Conservation (phyloP, 2,113 vertebrate species). For the Crotophaga sulcirostris region DNA sequence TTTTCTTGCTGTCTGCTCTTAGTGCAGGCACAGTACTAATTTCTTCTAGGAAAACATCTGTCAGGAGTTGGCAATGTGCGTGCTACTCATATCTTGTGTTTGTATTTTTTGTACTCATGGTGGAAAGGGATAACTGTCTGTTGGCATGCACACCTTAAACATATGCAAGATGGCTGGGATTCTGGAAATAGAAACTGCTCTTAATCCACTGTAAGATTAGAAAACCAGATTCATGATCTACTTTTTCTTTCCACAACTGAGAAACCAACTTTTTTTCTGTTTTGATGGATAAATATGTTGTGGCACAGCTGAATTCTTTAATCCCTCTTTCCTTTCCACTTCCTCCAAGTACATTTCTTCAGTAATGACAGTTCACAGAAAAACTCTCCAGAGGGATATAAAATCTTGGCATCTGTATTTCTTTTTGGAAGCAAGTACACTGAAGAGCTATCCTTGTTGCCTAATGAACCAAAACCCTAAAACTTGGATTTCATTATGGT, state of each 20-base stretch:
- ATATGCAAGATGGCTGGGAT: not conserved
- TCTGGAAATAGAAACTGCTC: not conserved
- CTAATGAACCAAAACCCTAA: conserved; percentile 75
- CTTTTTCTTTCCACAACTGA: not conserved
- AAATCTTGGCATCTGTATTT: conserved; percentile 48
- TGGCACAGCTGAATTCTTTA: conserved; percentile 16
- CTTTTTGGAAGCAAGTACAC: conserved; percentile 61
- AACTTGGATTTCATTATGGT: conserved; percentile 74
- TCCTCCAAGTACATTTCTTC: conserved; percentile 14
- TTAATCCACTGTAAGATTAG: not conserved
- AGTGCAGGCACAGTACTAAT: not conserved
- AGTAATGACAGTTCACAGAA: conserved; percentile 32
- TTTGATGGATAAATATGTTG: not conserved
- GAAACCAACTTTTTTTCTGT: not conserved
- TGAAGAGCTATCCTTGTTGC: conserved; percentile 66
- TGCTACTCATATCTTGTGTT: not conserved
- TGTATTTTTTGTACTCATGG: not conserved
- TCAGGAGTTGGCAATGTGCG: not conserved
- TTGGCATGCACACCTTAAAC: not conserved
- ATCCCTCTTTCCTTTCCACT: not conserved
- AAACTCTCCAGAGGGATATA: conserved; percentile 42
- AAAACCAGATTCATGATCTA: not conserved
- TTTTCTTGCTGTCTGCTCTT: not conserved
- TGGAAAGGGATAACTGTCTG: not conserved
- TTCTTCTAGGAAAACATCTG: not conserved